Percentiles rank a stretch among this genome's conserved stretches.
Conservation (phyloP, 1,140 invertebrate species). For the Zophobas morio region DNA sequence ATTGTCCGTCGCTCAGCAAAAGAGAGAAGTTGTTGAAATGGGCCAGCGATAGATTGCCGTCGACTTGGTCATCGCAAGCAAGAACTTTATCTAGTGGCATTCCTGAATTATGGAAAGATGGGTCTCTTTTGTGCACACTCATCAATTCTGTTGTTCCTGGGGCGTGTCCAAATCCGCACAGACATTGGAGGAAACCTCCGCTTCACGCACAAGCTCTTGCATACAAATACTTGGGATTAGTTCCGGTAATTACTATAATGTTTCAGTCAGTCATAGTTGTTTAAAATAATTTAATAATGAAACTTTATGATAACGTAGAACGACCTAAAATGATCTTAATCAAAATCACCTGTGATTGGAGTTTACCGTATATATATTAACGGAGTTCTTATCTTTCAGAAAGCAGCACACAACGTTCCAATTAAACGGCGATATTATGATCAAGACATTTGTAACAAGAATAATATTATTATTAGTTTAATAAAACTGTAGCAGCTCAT, state of each 20-base stretch:
- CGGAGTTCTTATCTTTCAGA: too few species aligned
- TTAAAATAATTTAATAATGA: too few species aligned
- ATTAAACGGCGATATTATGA: too few species aligned
- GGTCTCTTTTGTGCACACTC: constrained; percentile 72
- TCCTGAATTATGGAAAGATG: constrained; percentile 70
- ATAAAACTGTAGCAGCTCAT: too few species aligned
- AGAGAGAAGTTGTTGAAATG: constrained; percentile 61
- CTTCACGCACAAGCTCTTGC: constrained; percentile 72
- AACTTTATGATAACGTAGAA: too few species aligned
- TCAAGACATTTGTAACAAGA: too few species aligned
- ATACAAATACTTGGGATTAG: constrained; percentile 72
- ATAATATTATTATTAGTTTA: too few species aligned
- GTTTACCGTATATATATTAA: too few species aligned
- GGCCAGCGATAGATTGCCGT: constrained; percentile 59
- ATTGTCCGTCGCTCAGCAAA: constrained; percentile 61
- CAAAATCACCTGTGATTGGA: too few species aligned
- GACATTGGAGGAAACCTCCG: constrained; percentile 69
- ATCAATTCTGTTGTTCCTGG: constrained; percentile 72
- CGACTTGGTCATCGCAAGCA: constrained; percentile 56
- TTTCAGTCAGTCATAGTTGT: too few species aligned
- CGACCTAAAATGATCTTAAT: too few species aligned
- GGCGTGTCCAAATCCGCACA: constrained; percentile 70
- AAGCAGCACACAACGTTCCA: too few species aligned
- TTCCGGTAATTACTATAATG: constrained; percentile 67
- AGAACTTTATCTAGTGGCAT: constrained; percentile 58